Evolutionary conservation across 2,113 vertebrate species (phyloP), one percentile per base, ranked within the genome.

Genomic region (Malurus elegans): DNA sequence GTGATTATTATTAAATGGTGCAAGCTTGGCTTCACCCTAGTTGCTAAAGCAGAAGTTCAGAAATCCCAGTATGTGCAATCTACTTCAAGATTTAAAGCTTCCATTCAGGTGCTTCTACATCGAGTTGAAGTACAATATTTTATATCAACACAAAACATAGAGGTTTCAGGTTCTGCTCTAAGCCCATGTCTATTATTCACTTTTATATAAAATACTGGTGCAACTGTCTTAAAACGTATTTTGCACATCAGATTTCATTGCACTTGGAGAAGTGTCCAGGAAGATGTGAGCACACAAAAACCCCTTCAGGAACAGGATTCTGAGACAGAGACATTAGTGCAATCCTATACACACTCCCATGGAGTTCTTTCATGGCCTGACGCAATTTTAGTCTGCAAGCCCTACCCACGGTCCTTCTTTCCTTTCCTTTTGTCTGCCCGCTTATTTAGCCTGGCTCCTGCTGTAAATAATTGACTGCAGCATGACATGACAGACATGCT

Each of bases 381-480:
- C 58, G 71, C 72, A 90, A 80, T 90, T 92, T 40, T 40, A 73
- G 45, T 70, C 75, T 79, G 79, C 50, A 73, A 66, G 32, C n/a
- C 75, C 86, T 83, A 64, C 60, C 71, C 44, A 21, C 1, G 83
- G 86, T 21, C 34, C 45, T 70, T 17, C 79, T 91, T 72, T 17
- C 58, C 87, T 73, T 70, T 83, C 93, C 92, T 88, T 95, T 96
- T 93, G 79, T 95, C 83, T 94, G 76, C 60, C 69, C 70, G 42
- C 64, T 86, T 90, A 34, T 90, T 90, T 57, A 90, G 60, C 28
- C 26, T 45, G 67, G 67, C 67, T 90, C 69, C 82, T 78, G 32
- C 34, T 88, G 42, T 93, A 88, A 95, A 97, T 97, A 80, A 96
- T 91, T 94, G 56, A 97, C 78, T 38, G 75, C 50, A 58, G 51